Evolutionary conservation across 2,797 vertebrate species (phyloP).

Genomic region (Alectoris magna): DNA sequence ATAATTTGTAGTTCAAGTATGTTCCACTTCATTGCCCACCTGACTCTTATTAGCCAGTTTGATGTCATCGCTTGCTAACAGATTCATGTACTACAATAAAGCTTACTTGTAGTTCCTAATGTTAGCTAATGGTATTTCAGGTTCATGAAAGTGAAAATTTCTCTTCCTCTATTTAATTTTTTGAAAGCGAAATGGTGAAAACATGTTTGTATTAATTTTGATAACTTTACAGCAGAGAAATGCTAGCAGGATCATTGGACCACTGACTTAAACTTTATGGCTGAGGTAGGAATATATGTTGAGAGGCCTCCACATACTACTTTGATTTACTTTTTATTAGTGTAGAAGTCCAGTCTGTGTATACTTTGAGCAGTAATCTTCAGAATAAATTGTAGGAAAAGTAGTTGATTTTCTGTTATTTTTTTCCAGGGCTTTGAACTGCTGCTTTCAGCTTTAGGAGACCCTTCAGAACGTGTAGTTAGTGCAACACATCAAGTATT

Average conservation of each 20-base stretch:
- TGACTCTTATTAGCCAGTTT: neutral
- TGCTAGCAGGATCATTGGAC: neutral
- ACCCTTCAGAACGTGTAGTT: constrained; percentile 97
- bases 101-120: neutral
- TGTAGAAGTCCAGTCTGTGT: neutral
- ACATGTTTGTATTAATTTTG: neutral
- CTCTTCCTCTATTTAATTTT: neutral
- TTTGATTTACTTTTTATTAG: neutral
- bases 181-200: neutral
- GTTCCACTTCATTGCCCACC: neutral
- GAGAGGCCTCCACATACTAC: neutral
- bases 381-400: neutral
- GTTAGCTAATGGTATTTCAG: neutral
- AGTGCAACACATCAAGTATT: constrained; percentile 97
- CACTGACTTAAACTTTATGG: neutral
- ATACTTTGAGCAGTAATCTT: neutral
- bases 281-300: neutral
- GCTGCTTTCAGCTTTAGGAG: constrained; percentile 92
- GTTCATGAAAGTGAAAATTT: neutral
- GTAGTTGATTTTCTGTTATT: neutral
- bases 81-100: neutral
- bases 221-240: neutral
- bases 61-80: neutral
- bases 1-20: neutral
- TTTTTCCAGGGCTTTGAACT: constrained; percentile 93